These are phyloP conservation scores for Piaya cayana DNA, from an alignment of 2,113 vertebrate species.

Conservation along the genomic window DNA sequence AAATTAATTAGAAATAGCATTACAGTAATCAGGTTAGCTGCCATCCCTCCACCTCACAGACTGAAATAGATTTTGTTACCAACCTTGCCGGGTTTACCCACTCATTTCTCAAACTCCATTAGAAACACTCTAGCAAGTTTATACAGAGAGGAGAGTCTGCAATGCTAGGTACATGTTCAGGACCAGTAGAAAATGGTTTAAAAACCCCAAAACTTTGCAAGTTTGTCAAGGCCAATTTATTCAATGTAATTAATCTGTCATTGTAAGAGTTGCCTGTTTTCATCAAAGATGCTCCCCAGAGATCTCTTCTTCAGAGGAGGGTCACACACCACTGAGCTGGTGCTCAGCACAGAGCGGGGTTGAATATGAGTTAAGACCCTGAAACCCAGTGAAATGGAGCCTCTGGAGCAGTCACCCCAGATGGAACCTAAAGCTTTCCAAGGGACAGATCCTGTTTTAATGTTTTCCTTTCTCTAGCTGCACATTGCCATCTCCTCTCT, in stretches of 20 bases:
- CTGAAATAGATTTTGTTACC: neutral
- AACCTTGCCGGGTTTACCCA: neutral
- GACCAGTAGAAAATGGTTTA: neutral
- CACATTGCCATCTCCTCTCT: neutral
- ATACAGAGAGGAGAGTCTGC: neutral
- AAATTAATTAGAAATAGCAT: slow-evolving; percentile 33
- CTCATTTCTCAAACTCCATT: neutral
- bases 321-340: neutral
- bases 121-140: neutral
- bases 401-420: too few species aligned
- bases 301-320: neutral
- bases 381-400: neutral
- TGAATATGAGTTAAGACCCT: neutral
- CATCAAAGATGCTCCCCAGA: neutral
- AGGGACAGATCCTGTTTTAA: neutral
- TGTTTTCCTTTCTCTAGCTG: neutral
- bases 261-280: neutral
- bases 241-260: neutral
- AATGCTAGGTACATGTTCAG: neutral
- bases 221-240: neutral
- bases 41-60: neutral
- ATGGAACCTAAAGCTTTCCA: too few species aligned
- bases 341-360: neutral
- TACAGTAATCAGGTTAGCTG: slow-evolving; percentile 37
- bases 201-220: neutral